Evolutionary conservation across 1,140 invertebrate genomes (phyloP).

Genomic region (Gonioctena quinquepunctata): DNA sequence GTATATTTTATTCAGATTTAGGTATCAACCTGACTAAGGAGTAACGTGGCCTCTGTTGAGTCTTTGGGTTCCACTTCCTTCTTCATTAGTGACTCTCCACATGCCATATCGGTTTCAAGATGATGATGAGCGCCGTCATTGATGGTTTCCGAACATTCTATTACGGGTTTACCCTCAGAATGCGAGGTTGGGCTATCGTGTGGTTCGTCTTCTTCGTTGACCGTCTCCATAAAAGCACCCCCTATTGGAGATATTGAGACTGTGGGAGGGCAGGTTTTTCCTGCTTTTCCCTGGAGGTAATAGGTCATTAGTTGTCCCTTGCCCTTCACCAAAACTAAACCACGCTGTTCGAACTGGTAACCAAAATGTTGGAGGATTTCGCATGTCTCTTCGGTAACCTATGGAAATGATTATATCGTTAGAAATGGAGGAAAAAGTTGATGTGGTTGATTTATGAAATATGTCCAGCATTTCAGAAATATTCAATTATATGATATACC

Average conservation of each 20-base stretch:
- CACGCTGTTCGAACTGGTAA: constrained; percentile 89
- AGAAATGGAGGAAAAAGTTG: too few relatives aligned
- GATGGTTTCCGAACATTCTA: constrained; percentile 47
- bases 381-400: constrained; percentile 92
- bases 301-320: constrained; percentile 96
- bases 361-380: constrained; percentile 84
- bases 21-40: constrained; percentile 32
- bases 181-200: constrained; percentile 48
- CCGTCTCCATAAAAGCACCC: constrained; percentile 43
- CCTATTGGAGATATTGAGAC: constrained; percentile 6
- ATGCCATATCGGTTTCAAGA: constrained; percentile 25
- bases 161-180: constrained; percentile 53
- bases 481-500: too few relatives aligned
- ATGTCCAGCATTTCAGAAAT: too few relatives aligned
- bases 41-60: constrained; percentile 29
- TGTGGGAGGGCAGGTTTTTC: constrained; percentile 59
- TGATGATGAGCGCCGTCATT: constrained; percentile 41
- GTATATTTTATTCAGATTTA: neutral
- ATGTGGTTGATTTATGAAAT: too few relatives aligned
- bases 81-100: constrained; percentile 17
- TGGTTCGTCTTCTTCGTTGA: constrained; percentile 51
- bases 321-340: constrained; percentile 90
- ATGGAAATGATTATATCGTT: too few relatives aligned
- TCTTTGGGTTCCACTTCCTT: constrained; percentile 30
- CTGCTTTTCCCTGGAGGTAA: constrained; percentile 79